These are phyloP conservation scores for Panulirus ornatus DNA, from an alignment of 1,140 invertebrate genomes.

Conservation along the genomic window DNA sequence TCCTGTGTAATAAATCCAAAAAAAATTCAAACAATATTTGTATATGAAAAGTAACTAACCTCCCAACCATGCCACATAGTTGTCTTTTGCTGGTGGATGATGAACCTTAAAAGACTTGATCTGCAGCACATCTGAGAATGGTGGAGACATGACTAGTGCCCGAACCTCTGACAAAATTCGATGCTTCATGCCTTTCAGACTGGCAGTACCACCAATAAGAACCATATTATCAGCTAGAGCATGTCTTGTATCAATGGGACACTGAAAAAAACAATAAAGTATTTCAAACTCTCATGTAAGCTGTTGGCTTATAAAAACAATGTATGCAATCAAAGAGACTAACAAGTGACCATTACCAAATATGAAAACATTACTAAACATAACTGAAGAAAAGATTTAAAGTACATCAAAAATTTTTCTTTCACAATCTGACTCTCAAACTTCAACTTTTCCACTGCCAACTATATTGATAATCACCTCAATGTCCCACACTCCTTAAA, in stretches of 20 bases:
- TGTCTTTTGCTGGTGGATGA: slow-evolving; percentile 87
- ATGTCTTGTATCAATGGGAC: slow-evolving; percentile 87
- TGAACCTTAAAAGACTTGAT: slow-evolving; percentile 88
- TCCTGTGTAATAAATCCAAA: not conserved
- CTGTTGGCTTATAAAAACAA: too few species aligned
- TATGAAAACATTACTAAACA: too few species aligned
- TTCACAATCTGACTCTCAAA: too few species aligned
- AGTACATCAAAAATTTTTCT: too few species aligned
- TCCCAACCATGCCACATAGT: slow-evolving; percentile 92
- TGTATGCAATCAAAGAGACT: too few species aligned
- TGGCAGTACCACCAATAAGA: slow-evolving; percentile 89
- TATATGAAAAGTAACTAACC: slow-evolving; percentile 79
- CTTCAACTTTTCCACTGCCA: too few species aligned
- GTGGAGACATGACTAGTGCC: slow-evolving; percentile 82
- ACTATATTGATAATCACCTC: too few species aligned
- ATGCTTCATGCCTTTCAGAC: slow-evolving; percentile 88
- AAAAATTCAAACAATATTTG: not conserved
- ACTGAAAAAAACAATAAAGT: slow-evolving; percentile 80
- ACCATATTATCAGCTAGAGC: slow-evolving; percentile 89
- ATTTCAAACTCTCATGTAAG: too few species aligned
- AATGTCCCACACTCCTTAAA: too few species aligned
- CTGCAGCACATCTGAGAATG: slow-evolving; percentile 84
- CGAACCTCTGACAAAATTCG: slow-evolving; percentile 87
- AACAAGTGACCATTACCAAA: too few species aligned
- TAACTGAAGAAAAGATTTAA: too few species aligned